These are phyloP conservation scores for Nasonia oneida DNA, from an alignment of 2,888 invertebrate genomes.

Conservation along the genomic window DNA sequence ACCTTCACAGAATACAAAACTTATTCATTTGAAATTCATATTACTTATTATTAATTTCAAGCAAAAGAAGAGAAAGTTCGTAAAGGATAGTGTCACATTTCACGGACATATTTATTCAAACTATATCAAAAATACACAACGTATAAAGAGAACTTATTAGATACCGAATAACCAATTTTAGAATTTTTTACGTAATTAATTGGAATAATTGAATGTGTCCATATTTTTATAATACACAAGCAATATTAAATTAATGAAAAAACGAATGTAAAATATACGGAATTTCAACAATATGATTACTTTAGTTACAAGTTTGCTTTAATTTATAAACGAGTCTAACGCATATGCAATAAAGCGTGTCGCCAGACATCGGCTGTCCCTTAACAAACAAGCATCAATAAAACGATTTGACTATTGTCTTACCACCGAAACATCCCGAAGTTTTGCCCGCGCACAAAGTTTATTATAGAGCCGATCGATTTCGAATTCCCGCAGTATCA, in stretches of 20 bases:
- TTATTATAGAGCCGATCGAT: conserved; percentile 2
- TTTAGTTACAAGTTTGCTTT: too few relatives aligned
- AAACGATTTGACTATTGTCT: neutral
- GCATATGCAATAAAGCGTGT: neutral
- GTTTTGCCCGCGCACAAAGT: neutral
- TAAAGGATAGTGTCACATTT: neutral
- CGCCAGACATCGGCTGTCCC: neutral
- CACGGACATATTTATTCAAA: neutral
- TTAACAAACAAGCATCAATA: neutral
- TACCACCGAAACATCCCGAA: neutral
- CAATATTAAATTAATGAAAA: too few relatives aligned
- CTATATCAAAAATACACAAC: neutral
- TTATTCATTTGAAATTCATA: neutral
- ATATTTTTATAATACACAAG: too few relatives aligned
- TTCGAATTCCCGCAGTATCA: neutral
- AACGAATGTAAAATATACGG: too few relatives aligned
- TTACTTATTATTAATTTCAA: neutral
- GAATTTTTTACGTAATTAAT: too few relatives aligned
- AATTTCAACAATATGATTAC: too few relatives aligned
- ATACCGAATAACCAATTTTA: neutral
- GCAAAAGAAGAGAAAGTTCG: too few relatives aligned
- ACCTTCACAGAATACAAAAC: neutral
- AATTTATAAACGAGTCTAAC: too few relatives aligned
- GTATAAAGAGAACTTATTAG: neutral
- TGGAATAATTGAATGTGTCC: too few relatives aligned